Base-by-base conservation (phyloP, 2,797 vertebrate genomes). In the Yasuhikotakia modesta region DNA sequence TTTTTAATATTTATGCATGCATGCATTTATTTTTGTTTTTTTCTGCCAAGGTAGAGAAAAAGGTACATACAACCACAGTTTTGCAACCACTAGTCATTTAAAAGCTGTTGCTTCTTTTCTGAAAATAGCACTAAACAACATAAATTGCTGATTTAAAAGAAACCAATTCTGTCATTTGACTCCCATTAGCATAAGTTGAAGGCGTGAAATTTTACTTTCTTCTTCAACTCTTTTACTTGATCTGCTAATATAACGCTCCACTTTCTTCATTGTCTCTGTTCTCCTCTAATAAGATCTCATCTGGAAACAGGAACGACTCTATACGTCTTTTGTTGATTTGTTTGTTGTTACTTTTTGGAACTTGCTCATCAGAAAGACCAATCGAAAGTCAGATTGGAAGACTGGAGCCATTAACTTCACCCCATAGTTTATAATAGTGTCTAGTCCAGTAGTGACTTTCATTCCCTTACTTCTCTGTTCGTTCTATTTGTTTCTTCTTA, bases 371-470 rank as follows among this genome's bases (percentile, higher is more conserved):
- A 61, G 27, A 74, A 74, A 64, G 60, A 32, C 73, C 63, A 67
- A 57, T 67, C 64, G 52, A 76, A 76, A 57, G 71, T 60, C 52
- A 58, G 32, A 60, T 67, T 75, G 61, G 65, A 63, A 32, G 35
- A 46, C 52, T 76, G 64, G 63, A 57, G 12, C 63, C 63, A 76
- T 76, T 76, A 76, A 30, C 64, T 58, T 76, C 22, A 46, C 35
- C 73, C 52, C 55, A 58, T 57, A 46, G 52, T 76, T 57, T 67
- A 57, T 67, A 57, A 76, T 76, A 46, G 63, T 45, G n/a, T 67
- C 64, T 76, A 53, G 52, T 35, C 63, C 32, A 27, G 32, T 27
- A 66, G 52, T 46, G 50, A 58, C 35, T 67, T 76, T 76, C 22
- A 76, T 76, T 76, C 63, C 73, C 7, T 76, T 67, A 11, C 22